Evolutionary conservation across 2,797 vertebrate genomes (phyloP), one percentile per base, ranked within the genome.

Genomic region (Sarcoramphus papa): DNA sequence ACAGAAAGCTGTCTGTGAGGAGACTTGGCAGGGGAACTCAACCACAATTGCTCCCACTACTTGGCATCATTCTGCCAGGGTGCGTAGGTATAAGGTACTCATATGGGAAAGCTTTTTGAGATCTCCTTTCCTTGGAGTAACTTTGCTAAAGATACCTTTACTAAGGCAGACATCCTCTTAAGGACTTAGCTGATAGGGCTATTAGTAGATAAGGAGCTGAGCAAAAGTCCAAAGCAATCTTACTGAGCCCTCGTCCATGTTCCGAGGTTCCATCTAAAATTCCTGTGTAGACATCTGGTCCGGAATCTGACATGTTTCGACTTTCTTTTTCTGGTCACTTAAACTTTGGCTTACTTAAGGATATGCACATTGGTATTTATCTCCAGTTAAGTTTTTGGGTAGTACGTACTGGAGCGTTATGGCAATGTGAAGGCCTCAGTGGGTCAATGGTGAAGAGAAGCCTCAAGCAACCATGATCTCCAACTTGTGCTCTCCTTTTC

Each of bases 11-110:
- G 27, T 65, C 77, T 93, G 12, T 67, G 64, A 70, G 43, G 67
- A 69, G 23, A 10, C 47, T 67, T 0, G 0, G 4, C 15, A 41
- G 75, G 40, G 57, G 35, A 70, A 8, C 47, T 76, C 5, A 0
- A 50, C 33, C 54, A 40, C 23, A 67, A 1, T 31, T 68, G 14
- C 14, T 69, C 35, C 21, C 4, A 7, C 12, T 57, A 1, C 35
- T 65, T 67, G 27, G 8, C 62, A 23, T 88, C 35, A 0, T 85
- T 88, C 65, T 86, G 48, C 59, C 35, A 59, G 3, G 2, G 7
- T 45, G 8, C 37, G 10, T 65, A 48, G 59, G 14, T 78, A 1
- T 22, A 27, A 59, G n/a, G 12, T 80, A 47, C 25, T 91, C 9
- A 0, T 21, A 8, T 40, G 57, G 72, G 53, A 93, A 70, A 50